Evolutionary conservation across 2,797 vertebrate genomes (phyloP).

Genomic region (Notoglanidium macrostoma): DNA sequence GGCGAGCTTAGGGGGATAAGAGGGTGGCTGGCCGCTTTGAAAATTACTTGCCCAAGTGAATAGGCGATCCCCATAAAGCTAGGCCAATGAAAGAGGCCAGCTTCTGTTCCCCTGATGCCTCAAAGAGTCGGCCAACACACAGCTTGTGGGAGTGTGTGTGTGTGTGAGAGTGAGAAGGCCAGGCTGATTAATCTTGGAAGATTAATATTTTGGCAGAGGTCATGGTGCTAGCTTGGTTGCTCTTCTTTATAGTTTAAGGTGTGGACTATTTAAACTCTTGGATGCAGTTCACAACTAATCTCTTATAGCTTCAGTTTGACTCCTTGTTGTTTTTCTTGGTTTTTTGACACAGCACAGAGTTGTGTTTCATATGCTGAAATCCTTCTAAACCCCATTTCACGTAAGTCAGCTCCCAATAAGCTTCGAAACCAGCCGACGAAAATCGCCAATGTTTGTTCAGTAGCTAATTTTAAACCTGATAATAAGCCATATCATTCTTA

Average conservation of each 20-base stretch:
- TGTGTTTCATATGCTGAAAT: not conserved
- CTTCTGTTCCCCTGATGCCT: conserved; percentile 71
- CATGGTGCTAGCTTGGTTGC: conserved; percentile 21
- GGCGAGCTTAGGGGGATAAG: conserved; percentile 94
- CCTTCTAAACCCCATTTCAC: not conserved
- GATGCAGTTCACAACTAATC: not conserved
- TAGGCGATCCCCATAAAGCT: conserved; percentile 90
- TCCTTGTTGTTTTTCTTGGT: not conserved
- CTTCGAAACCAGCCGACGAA: conserved; percentile 11
- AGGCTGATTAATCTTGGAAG: conserved; percentile 72
- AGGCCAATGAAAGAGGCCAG: conserved; percentile 79
- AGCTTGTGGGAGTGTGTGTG: conserved; percentile 44
- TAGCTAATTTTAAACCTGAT: conserved; percentile 20
- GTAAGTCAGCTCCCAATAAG: conserved; percentile 6
- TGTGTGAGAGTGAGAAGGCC: conserved; percentile 61
- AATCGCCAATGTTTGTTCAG: not conserved
- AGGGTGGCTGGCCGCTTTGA: conserved; percentile 95
- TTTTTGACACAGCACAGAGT: not conserved
- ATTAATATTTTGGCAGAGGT: conserved; percentile 69
- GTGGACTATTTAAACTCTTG: conserved; percentile 13
- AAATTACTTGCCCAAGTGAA: conserved; percentile 95
- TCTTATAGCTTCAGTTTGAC: not conserved
- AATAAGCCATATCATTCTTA: conserved; percentile 29
- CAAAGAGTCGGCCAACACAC: conserved; percentile 66
- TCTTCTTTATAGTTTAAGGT: conserved; percentile 3